Base-by-base conservation (phyloP, 2,888 invertebrate genomes). In the Taenaris catops region DNA sequence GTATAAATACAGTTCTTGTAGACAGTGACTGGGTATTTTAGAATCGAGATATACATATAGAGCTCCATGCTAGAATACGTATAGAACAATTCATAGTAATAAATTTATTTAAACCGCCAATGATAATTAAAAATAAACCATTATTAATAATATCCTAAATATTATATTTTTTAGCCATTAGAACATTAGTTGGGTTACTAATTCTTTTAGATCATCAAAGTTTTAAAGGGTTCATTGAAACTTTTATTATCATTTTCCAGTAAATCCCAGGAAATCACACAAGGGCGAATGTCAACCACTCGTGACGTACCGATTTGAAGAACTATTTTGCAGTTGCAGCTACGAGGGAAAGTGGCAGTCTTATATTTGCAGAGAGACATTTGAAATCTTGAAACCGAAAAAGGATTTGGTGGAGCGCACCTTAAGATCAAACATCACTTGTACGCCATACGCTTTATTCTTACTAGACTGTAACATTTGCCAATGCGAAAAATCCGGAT, bases 381-480 rank as follows among this genome's bases (percentile, higher is more conserved):
- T 70, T 41, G 16, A 16, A 7, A 46, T 37, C 2, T 21, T 75
- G 0, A 35, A 39, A 14, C 24, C 50, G 4, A 55, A 36, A 26
- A 36, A 31, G 10, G 34, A 35, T 2, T 16, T 24, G 14, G 38
- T 36, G 0, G 23, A 26, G 0, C 24, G 38, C 1, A 39, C 32
- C 2, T 29, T 64, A 29, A 38, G 37, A 7, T 56, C 60, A 1
- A 58, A 55, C 24, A 39, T 65, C n/a, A 9, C 28, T 2, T 74
- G 75, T 46, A 52, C 20, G 1, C 52, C 65, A 0, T 34, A 53
- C 3, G 17, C 27, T 0, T 51, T 64, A 1, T 68, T 68, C 34
- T 41, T 68, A 2, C 41, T 61, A 5, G 71, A 61, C 8, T 78
- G 76, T 35, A 72, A 75, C 26, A 33, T 78, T 21, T 78, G 76